Base-by-base conservation (phyloP, 2,888 invertebrate genomes). In the Leptinotarsa juncta region DNA sequence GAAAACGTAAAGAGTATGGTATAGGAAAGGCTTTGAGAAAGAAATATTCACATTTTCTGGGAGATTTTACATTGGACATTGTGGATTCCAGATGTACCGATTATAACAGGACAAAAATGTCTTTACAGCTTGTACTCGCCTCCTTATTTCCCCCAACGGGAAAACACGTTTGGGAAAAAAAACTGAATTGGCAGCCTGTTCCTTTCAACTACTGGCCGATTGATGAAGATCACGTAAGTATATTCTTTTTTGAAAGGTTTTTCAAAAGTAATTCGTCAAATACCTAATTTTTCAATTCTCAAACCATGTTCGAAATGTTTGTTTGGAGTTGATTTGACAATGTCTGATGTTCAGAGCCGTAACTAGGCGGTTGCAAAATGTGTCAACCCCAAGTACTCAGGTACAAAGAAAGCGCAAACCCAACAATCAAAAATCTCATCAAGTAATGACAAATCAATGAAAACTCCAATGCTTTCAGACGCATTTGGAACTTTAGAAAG, bases 51-150 rank as follows among this genome's bases (percentile, higher is more conserved):
- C 82, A 87, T 23, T 92, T 92, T 83, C 85, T 94, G 69, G 91
- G 91, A 16, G 84, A 88, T 66, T 94, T 92, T 84, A 88, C 87
- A 76, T 89, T 91, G 16, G 89, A 91, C 73, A 82, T 81, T 32
- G 78, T 94, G 68, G 90, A 91, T 84, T 90, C 94, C 2, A 90
- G 93, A 84, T 92, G 92, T 72, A 94, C 94, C 0, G 92, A 93
- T 77, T 91, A 92, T 26, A 90, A 93, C 82, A 89, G 95, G 70
- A 93, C 95, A 3, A 90, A 93, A 84, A 93, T 93, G 92, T 93
- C 93, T 68, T 91, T 93, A 66, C 90, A 92, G 80, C 88, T 92
- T 32, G 90, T 93, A 65, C 86, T 94, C 75, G 93, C 94, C 23
- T 94, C 93, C 15, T 85, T 95, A 72, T 94, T 91, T 88, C 92